Evolutionary conservation across 2,113 vertebrate genomes (phyloP).

Genomic region (Vidua macroura): DNA sequence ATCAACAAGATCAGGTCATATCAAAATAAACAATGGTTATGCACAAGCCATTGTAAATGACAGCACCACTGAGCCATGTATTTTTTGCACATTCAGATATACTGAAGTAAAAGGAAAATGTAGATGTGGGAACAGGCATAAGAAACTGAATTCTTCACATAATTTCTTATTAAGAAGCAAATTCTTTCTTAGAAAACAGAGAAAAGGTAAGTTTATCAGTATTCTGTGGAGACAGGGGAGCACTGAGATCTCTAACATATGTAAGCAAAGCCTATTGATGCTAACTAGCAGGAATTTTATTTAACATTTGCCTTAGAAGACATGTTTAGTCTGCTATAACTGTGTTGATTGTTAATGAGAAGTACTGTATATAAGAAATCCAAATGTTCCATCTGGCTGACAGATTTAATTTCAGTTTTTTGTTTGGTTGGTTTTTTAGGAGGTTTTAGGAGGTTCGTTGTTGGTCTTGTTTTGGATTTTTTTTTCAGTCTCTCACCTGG

Average conservation of each 20-base stretch:
- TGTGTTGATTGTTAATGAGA: neutral
- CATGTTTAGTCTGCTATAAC: slow-evolving; percentile 20
- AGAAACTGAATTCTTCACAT: neutral
- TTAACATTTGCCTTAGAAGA: slow-evolving; percentile 13
- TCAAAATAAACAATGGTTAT: neutral
- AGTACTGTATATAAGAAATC: neutral
- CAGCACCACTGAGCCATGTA: neutral
- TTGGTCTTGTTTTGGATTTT: neutral
- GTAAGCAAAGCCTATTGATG: neutral
- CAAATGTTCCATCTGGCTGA: neutral
- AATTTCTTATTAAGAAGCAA: neutral
- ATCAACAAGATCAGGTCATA: neutral
- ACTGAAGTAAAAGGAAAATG: neutral
- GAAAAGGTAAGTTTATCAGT: neutral
- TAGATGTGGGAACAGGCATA: neutral
- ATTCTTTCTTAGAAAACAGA: neutral
- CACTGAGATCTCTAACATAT: neutral
- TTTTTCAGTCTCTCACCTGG: neutral
- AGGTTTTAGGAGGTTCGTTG: neutral
- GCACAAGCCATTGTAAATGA: neutral
- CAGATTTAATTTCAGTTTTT: neutral
- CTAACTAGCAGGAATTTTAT: neutral
- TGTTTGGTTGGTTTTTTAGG: neutral
- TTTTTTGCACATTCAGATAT: neutral
- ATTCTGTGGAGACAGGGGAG: neutral